phyloP scores from a whole-genome alignment of 2,113 vertebrate genomes.

The Ailuropoda melanoleuca region DNA sequence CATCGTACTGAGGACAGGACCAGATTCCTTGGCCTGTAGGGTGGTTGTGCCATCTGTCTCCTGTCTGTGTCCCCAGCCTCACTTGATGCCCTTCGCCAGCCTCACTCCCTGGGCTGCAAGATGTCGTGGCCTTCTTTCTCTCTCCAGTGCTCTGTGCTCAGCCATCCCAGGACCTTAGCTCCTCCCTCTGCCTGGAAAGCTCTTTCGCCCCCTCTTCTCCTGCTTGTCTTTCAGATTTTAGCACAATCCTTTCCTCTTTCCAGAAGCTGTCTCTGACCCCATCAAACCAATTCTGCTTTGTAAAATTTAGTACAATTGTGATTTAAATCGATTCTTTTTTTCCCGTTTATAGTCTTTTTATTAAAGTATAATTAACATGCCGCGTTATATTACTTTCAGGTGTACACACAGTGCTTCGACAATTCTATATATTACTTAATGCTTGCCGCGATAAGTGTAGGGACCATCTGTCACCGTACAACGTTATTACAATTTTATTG shows the following conservation, averaged over 20 bases:
- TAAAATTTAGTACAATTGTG: neutral
- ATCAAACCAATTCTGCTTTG: neutral
- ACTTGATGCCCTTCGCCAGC: neutral
- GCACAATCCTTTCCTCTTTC: neutral
- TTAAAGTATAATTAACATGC: neutral
- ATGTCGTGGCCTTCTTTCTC: neutral
- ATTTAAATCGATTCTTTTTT: neutral
- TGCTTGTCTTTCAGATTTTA: neutral
- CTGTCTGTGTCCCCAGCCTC: neutral
- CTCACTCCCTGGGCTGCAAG: neutral
- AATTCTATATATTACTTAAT: neutral
- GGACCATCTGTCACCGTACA: neutral
- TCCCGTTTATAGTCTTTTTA: neutral
- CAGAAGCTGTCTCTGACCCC: neutral
- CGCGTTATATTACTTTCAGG: neutral
- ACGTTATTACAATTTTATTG: neutral
- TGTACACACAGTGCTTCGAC: neutral
- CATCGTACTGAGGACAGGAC: neutral
- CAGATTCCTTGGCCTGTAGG: neutral
- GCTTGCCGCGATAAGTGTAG: neutral
- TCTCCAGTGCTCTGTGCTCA: neutral
- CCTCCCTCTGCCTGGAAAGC: neutral
- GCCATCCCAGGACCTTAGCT: neutral
- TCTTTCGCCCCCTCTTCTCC: neutral
- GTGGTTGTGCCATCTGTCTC: neutral